Conservation (phyloP, 2,888 invertebrate genomes). For the Spatulosminthurus flaviceps region DNA sequence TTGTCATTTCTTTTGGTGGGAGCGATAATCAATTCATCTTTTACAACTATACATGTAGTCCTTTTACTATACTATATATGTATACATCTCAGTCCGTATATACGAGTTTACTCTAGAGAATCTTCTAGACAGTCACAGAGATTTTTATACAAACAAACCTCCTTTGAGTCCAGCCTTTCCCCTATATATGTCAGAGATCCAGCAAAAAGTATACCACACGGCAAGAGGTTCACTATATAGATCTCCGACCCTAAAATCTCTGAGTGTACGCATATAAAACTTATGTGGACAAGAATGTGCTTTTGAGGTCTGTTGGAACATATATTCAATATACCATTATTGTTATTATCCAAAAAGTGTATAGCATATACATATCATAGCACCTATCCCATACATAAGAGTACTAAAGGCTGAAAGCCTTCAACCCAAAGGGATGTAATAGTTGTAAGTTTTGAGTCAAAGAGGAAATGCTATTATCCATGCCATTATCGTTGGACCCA, state of each 20-base stretch:
- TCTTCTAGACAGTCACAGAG: neutral
- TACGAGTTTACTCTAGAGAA: no score
- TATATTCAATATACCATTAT: neutral
- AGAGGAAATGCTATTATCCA: constrained; percentile 5
- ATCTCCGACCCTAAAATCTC: neutral
- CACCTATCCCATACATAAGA: neutral
- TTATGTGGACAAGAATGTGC: neutral
- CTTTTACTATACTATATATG: neutral
- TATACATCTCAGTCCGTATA: no score
- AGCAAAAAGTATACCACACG: no score
- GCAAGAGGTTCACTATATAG: no score
- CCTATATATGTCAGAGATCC: no score
- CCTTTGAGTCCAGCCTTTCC: no score
- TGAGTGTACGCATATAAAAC: no score
- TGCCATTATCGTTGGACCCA: constrained; percentile 22
- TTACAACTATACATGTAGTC: neutral
- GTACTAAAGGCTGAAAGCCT: neutral
- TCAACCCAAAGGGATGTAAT: neutral
- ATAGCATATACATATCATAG: no score
- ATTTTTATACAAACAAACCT: neutral
- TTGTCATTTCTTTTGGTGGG: constrained; percentile 11
- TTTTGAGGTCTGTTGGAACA: neutral
- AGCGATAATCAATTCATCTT: constrained; percentile 6
- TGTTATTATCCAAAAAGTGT: neutral
- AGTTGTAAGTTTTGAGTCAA: no score